Evolutionary conservation across 2,113 vertebrate genomes (phyloP), one percentile per base, ranked within the genome.

Genomic region (Raphicerus campestris): DNA sequence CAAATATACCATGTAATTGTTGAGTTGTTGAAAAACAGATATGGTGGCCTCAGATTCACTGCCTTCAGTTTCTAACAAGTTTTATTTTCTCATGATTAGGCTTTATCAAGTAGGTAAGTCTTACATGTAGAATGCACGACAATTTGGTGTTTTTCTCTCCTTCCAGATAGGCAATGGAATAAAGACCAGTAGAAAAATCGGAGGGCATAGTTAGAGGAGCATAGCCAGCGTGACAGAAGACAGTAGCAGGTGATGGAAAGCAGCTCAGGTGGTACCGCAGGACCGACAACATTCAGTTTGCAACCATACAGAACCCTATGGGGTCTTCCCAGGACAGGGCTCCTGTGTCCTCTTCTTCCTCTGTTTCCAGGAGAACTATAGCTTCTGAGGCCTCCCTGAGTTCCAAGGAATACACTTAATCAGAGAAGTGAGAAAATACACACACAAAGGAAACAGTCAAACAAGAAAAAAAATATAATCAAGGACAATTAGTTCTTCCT

Each of bases 201-300:
- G 11, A 93, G 0, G 28, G 7, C 16, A 83, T 30, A 7, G 75
- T 19, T 26, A 10, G 32, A 80, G 0, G 0, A 7, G 32, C 61
- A 20, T 11, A 32, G 35, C 7, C 4, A 60, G 24, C 45, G 30
- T 20, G 30, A 8, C 10, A 49, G 8, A 63, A 51, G 53, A 15
- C 9, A 32, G 45, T 2, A 7, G 26, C 10, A n/a, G 49, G n/a
- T 6, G 49, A 9, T 0, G 7, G 47, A 16, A 17, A 6, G 2
- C 56, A 30, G 6, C 22, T 13, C 14, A 4, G 7, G 7, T 10
- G 2, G 11, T 5, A 9, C 0, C 10, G 2, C 47, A 9, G 16
- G 30, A 13, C 42, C 19, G 30, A 5, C 1, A 15, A 6, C 24
- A 10, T 8, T 89, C 5, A 45, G 17, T 20, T 15, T 55, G 7